Base-by-base conservation (phyloP, 2,888 invertebrate genomes). In the Reticulitermes lucifugus region DNA sequence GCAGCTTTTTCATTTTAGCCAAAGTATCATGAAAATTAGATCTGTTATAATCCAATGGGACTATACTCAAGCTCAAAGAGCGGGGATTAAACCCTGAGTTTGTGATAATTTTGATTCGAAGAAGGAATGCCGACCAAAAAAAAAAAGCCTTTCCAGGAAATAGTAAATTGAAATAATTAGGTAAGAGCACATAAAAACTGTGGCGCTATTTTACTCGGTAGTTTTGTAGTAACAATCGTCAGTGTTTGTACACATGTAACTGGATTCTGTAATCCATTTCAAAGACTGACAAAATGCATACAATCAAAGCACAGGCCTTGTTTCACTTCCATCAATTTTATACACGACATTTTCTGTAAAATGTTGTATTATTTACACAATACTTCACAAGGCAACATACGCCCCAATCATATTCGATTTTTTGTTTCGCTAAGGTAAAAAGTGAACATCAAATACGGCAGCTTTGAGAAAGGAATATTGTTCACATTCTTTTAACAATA, bases 271-370 rank as follows among this genome's bases (percentile, higher is more conserved):
- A 46, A 46, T 7, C 6, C 1, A 46, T 46, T 46, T 46, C 46
- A 46, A 46, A 46, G 1, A 12, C 46, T 46, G 46, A 46, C 46
- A 46, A 46, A 46, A 12, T 46, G 46, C 46, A 46, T 12, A 46
- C 46, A 46, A 46, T 12, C 9, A 65, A 65, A 65, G 2, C 18
- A 41, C 46, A 77, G 77, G 46, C 46, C n/a, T 46, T 41, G 75
- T 46, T 77, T 77, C n/a, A 77, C 41, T 41, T 46, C 46, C 51
- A 7, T 77, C 6, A 46, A 77, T 25, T 77, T 77, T 77, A 22
- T 77, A 51, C 77, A 77, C 77, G 77, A 77, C 77, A 77, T 46
- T n/a, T 73, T 51, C 77, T 41, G 75, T 75, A 77, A 46, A 25
- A 46, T 7, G 1, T 43, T 10, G n/a, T 9, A 46, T 46, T 21